Evolutionary conservation across 1,140 invertebrate genomes (phyloP).

Genomic region (Epicauta chinensis): DNA sequence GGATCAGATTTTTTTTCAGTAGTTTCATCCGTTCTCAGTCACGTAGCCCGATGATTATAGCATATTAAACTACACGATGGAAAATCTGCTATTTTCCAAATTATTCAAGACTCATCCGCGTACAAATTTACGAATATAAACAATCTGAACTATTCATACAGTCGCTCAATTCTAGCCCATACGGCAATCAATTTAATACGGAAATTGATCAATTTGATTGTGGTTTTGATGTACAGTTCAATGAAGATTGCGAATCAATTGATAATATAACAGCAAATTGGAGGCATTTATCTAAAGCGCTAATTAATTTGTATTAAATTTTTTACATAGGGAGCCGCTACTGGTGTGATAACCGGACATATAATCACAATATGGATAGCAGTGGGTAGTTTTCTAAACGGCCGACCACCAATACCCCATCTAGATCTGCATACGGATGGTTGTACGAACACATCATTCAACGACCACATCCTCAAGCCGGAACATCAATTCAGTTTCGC

Average conservation of each 20-base stretch:
- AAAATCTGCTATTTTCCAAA: too few relatives aligned
- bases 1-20: too few relatives aligned
- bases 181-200: not conserved
- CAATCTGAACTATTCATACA: not conserved
- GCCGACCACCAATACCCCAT: conserved; percentile 42
- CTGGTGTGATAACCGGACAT: conserved; percentile 61
- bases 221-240: too few relatives aligned
- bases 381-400: conserved; percentile 52
- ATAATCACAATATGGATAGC: conserved; percentile 60
- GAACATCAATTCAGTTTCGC: conserved; percentile 23
- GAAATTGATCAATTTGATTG: not conserved
- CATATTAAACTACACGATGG: too few relatives aligned
- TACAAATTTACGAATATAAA: too few relatives aligned
- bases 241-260: not conserved
- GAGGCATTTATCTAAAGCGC: too few relatives aligned
- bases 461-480: conserved; percentile 47
- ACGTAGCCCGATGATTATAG: too few relatives aligned
- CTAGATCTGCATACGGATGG: conserved; percentile 54
- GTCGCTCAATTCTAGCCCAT: not conserved
- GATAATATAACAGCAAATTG: too few relatives aligned
- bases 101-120: too few relatives aligned
- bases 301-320: conserved; percentile 18
- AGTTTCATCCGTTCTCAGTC: too few relatives aligned
- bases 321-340: conserved; percentile 51
- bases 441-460: conserved; percentile 61